These are phyloP conservation scores for Parasteatoda lunata DNA, from an alignment of 2,888 invertebrate genomes.

Conservation along the genomic window DNA sequence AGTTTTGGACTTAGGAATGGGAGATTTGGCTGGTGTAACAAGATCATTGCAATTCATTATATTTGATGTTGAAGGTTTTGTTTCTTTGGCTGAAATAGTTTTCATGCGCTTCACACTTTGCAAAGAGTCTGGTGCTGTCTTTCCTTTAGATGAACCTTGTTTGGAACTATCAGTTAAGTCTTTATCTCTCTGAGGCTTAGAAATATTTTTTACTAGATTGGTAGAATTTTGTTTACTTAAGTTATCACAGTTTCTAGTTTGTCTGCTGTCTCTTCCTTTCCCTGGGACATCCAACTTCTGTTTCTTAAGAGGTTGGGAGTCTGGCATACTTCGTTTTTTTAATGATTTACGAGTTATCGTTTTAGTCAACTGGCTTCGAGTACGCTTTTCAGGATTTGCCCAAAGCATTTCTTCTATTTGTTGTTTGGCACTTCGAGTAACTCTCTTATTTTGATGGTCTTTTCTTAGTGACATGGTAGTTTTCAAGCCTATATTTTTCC, in stretches of 20 bases:
- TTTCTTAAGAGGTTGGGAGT: constrained; percentile 19
- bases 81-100: constrained; percentile 10
- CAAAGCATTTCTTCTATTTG: constrained; percentile 60
- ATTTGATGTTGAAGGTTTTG: no score
- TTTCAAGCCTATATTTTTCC: constrained; percentile 38
- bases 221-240: background rate
- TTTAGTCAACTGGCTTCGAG: constrained; percentile 18
- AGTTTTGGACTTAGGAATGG: no score
- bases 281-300: constrained; percentile 11
- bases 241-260: constrained; percentile 19
- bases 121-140: constrained; percentile 12
- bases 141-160: constrained; percentile 6
- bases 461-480: constrained; percentile 61
- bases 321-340: constrained; percentile 21
- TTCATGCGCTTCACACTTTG: constrained; percentile 28
- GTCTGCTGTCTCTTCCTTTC: constrained; percentile 29
- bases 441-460: constrained; percentile 56
- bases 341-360: constrained; percentile 4
- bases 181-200: background rate
- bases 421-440: constrained; percentile 64
- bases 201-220: no score
- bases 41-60: no score
- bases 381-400: constrained; percentile 56
- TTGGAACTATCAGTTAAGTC: constrained; percentile 8
- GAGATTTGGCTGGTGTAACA: no score